Evolutionary conservation across 2,113 vertebrate genomes (phyloP).

Genomic region (Leucoraja erinaceus): DNA sequence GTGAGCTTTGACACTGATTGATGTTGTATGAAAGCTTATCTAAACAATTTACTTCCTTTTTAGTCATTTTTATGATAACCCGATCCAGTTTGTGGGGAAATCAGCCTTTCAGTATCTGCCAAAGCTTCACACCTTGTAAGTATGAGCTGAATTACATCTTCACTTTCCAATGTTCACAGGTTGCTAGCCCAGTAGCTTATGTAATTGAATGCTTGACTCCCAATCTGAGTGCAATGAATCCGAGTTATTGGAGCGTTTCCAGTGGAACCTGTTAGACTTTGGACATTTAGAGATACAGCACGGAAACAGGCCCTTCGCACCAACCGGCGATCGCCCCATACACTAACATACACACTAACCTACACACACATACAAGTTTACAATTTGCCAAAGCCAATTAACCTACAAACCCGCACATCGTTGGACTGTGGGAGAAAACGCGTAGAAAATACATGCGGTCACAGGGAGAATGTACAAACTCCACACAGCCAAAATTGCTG

Average conservation of each 20-base stretch:
- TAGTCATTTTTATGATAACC: conserved; percentile 92
- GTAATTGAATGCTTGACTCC: conserved; percentile 21
- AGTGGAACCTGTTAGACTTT: background rate
- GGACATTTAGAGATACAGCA: no score
- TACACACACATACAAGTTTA: no score
- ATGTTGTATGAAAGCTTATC: background rate
- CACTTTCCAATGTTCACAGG: background rate
- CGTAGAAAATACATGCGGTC: no score
- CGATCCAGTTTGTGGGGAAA: conserved; percentile 90
- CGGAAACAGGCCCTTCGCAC: no score
- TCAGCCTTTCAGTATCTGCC: conserved; percentile 89
- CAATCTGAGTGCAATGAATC: background rate
- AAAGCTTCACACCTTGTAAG: conserved; percentile 90
- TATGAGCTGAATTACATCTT: conserved; percentile 44
- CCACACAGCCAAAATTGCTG: no score
- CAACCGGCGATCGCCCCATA: no score
- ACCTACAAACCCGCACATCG: no score
- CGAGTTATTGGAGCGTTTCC: background rate
- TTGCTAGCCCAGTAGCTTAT: conserved; percentile 17
- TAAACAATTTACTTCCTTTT: conserved; percentile 43
- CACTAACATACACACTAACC: no score
- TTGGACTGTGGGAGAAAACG: no score
- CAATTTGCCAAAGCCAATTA: no score
- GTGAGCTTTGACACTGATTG: conserved; percentile 26
- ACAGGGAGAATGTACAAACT: no score